Conservation (phyloP, 2,888 invertebrate genomes). For the Pyrrhia umbra region DNA sequence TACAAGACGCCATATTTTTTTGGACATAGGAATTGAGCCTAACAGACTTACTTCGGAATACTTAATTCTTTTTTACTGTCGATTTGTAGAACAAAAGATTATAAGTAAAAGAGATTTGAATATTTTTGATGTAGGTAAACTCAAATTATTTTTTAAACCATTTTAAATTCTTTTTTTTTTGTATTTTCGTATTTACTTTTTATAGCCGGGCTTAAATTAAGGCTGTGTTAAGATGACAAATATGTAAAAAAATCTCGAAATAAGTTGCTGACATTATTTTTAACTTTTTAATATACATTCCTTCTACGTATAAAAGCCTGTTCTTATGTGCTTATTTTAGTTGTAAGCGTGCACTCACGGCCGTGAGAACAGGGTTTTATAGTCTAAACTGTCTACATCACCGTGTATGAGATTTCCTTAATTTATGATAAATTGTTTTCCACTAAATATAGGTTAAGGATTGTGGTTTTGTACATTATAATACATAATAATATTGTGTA, state of each 20-base stretch:
- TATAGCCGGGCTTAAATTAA: not conserved
- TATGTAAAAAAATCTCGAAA: not conserved
- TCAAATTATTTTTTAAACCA: not conserved
- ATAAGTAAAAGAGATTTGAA: not conserved
- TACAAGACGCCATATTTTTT: too few species aligned
- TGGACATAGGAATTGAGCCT: slow-evolving; percentile 4
- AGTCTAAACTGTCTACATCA: slow-evolving; percentile 4
- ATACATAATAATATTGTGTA: slow-evolving; percentile 39
- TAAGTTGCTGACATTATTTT: slow-evolving; percentile 5
- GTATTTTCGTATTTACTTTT: not conserved
- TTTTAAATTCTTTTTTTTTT: not conserved
- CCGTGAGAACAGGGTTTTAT: slow-evolving; percentile 1
- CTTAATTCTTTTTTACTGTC: slow-evolving; percentile 23
- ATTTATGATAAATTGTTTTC: slow-evolving; percentile 49
- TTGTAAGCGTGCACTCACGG: not conserved
- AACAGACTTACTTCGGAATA: slow-evolving; percentile 17
- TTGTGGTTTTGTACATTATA: slow-evolving; percentile 65
- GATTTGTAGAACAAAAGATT: not conserved
- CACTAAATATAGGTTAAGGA: slow-evolving; percentile 54
- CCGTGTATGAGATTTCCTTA: slow-evolving; percentile 33
- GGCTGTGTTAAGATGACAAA: slow-evolving; percentile 29
- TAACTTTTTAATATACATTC: not conserved
- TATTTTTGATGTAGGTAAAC: slow-evolving; percentile 17
- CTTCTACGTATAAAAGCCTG: not conserved
- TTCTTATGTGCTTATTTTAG: not conserved